phyloP scores from a whole-genome alignment of 2,797 vertebrate genomes.

The Urocyon cinereoargenteus region DNA sequence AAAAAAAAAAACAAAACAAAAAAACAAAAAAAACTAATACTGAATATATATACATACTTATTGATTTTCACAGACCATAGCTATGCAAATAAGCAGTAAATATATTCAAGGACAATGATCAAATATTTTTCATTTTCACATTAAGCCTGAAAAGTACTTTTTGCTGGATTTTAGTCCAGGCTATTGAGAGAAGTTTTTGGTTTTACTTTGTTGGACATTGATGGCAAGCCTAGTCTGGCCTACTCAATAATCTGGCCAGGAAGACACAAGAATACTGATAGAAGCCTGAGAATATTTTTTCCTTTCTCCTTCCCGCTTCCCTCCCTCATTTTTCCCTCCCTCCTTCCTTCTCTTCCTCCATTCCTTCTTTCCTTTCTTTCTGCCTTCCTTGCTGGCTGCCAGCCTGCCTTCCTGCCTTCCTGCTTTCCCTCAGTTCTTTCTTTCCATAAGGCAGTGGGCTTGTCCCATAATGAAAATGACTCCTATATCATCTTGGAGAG shows the following conservation, averaged over 20 bases:
- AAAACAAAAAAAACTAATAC: not conserved
- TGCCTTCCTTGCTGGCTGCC: not conserved
- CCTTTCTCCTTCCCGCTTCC: not conserved
- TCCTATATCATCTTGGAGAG: not conserved
- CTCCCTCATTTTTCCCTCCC: accelerated
- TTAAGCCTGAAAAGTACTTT: not conserved
- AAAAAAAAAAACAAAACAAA: too few species aligned
- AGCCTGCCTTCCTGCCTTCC: not conserved
- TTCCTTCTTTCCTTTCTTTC: too few species aligned
- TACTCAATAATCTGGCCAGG: not conserved
- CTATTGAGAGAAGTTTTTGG: not conserved
- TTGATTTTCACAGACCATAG: not conserved
- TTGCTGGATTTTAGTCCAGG: not conserved
- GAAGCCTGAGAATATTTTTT: not conserved
- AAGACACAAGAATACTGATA: not conserved
- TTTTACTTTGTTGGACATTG: not conserved
- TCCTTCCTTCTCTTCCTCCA: too few species aligned
- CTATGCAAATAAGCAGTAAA: not conserved
- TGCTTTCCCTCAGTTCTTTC: not conserved
- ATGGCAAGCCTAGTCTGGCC: not conserved
- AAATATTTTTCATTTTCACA: slow-evolving; percentile 8
- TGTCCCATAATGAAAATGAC: not conserved
- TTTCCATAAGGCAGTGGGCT: not conserved
- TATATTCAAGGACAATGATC: not conserved
- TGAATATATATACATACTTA: not conserved